Conservation (phyloP, 2,888 invertebrate species). For the Amphimallon solstitiale region DNA sequence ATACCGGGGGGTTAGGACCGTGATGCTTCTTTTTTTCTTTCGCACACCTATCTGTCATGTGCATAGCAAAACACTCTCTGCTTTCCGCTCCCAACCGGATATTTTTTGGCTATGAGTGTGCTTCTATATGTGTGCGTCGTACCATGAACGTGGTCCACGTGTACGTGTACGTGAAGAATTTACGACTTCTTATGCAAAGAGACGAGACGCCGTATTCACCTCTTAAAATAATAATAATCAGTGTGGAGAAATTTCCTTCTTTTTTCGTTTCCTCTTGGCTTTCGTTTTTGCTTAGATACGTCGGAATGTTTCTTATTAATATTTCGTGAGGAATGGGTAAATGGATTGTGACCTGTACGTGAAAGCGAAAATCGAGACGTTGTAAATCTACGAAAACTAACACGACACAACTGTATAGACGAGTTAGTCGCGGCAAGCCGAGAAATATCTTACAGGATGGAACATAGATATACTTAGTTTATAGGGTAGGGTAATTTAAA, state of each 20-base stretch:
- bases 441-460: too few relatives aligned
- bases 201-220: conserved; percentile 30
- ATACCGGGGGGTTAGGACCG: background rate
- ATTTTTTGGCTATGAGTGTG: conserved; percentile 2
- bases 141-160: background rate
- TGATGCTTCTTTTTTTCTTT: conserved; percentile 21
- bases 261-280: background rate
- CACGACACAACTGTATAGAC: too few relatives aligned
- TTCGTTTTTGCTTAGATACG: background rate
- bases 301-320: conserved; percentile 14
- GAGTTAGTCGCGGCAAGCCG: too few relatives aligned
- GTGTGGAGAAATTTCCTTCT: background rate
- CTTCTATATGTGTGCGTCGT: background rate
- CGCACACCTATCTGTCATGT: conserved; percentile 31
- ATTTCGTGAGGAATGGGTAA: background rate
- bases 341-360: conserved; percentile 6
- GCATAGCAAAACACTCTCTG: conserved; percentile 26
- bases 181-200: conserved; percentile 27
- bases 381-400: too few relatives aligned
- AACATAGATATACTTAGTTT: too few relatives aligned
- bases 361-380: background rate
- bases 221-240: conserved; percentile 32
- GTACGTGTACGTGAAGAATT: conserved; percentile 26
- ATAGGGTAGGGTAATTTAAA: too few relatives aligned
- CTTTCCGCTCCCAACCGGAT: conserved; percentile 9